Evolutionary conservation across 2,113 vertebrate species (phyloP).

Genomic region (Thunnus thynnus): DNA sequence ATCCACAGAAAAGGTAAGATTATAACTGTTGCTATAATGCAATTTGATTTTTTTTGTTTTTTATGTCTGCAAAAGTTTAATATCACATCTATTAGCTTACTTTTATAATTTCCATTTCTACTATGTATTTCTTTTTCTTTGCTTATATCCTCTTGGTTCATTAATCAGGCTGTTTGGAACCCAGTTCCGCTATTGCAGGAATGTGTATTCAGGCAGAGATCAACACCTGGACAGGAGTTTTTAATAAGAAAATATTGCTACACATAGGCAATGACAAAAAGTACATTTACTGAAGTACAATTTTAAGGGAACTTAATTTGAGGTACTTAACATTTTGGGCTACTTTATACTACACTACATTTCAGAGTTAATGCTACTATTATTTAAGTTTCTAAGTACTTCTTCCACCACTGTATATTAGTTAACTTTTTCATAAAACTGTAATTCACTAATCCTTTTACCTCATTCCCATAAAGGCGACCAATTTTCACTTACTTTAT

Average conservation of each 20-base stretch:
- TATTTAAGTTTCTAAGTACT: background rate
- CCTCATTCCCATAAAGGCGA: background rate
- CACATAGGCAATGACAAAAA: background rate
- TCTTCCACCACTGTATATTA: background rate
- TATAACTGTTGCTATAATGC: background rate
- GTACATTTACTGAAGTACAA: background rate
- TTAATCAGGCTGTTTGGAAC: background rate
- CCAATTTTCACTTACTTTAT: background rate
- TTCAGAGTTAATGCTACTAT: too few relatives aligned
- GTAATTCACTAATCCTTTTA: background rate
- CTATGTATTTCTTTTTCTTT: background rate
- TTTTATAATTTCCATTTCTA: background rate
- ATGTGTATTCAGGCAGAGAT: background rate
- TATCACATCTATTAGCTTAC: background rate
- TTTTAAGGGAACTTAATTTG: background rate
- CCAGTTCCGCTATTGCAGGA: background rate
- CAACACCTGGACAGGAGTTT: background rate
- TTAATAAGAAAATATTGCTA: background rate
- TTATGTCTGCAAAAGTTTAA: background rate
- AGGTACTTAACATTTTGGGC: background rate
- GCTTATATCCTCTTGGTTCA: background rate
- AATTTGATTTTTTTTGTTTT: background rate
- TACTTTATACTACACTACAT: background rate
- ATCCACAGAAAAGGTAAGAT: slow-evolving; percentile 91
- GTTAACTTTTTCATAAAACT: background rate